Base-by-base conservation (phyloP, 2,113 vertebrate species). In the Scortum barcoo region DNA sequence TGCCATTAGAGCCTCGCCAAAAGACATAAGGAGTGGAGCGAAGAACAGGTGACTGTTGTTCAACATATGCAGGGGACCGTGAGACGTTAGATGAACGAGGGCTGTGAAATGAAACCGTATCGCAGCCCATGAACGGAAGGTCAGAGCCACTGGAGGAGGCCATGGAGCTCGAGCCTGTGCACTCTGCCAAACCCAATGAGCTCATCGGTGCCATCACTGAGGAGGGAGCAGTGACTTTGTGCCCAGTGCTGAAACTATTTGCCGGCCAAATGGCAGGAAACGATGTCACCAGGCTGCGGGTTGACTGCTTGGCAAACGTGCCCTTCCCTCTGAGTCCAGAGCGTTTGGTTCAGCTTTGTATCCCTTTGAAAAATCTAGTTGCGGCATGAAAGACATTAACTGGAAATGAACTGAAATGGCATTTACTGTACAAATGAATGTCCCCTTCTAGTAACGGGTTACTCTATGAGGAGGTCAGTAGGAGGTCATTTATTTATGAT, bases 201-300 rank as follows among this genome's bases (percentile, higher is more conserved):
- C 78, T 86, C 83, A 83, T 73, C 14, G 14, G 58, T 72, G 38
- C 61, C 56, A 63, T 87, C 46, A 44, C 66, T 54, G 80, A 72
- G 48, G 72, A 69, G 30, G 7, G 54, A 46, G 36, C 70, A n/a
- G 57, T 70, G 77, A 86, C 71, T 73, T 72, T 66, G 71, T 75
- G 79, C 56, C 76, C 76, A 63, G 44, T n/a, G 57, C 36, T 48
- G 38, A 58, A 70, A 69, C 33, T 71, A 66, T 57, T 76, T 66
- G 42, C 26, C 14, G 5, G 80, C 74, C 85, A 88, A 86, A 90
- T 80, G 83, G 72, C 85, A 82, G 75, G 66, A 81, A 79, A 65
- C 16, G 0, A 79, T 79, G 81, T 85, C 75, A 85, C 62, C 86
- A 76, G 72, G 60, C 78, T 72, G 78, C 22, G 22, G 73, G 51